Conservation (phyloP, 2,797 vertebrate genomes). For the Acanthurus leucopareius region DNA sequence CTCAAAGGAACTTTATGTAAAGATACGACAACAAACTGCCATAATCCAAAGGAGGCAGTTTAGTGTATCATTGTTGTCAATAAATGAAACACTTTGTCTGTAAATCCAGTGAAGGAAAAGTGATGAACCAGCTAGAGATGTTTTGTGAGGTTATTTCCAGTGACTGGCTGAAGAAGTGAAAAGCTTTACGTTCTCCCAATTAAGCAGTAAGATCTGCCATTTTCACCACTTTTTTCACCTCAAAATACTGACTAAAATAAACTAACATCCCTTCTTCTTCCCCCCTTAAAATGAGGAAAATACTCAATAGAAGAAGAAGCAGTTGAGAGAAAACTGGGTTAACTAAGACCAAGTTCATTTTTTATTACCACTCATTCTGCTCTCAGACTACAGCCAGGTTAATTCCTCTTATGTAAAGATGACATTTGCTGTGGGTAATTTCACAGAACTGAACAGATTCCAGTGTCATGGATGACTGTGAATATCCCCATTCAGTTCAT, state of each 20-base stretch:
- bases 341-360: too few relatives aligned
- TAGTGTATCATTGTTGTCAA: not conserved
- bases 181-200: not conserved
- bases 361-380: too few relatives aligned
- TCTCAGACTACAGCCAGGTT: too few relatives aligned
- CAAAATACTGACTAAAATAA: too few relatives aligned
- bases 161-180: not conserved
- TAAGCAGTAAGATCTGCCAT: not conserved
- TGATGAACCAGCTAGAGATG: not conserved
- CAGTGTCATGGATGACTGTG: not conserved
- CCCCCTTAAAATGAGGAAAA: too few relatives aligned
- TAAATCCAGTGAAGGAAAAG: too few relatives aligned
- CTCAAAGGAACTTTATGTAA: not conserved
- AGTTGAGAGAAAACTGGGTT: too few relatives aligned
- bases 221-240: too few relatives aligned
- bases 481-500: not conserved
- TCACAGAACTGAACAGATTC: conserved; percentile 13
- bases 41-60: not conserved
- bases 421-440: conserved; percentile 1
- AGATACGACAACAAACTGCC: not conserved
- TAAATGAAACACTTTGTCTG: not conserved
- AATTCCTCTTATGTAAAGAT: not conserved
- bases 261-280: too few relatives aligned
- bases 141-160: not conserved
- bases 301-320: too few relatives aligned